These are phyloP conservation scores for Balearica regulorum DNA, from an alignment of 2,797 vertebrate genomes.

Conservation along the genomic window DNA sequence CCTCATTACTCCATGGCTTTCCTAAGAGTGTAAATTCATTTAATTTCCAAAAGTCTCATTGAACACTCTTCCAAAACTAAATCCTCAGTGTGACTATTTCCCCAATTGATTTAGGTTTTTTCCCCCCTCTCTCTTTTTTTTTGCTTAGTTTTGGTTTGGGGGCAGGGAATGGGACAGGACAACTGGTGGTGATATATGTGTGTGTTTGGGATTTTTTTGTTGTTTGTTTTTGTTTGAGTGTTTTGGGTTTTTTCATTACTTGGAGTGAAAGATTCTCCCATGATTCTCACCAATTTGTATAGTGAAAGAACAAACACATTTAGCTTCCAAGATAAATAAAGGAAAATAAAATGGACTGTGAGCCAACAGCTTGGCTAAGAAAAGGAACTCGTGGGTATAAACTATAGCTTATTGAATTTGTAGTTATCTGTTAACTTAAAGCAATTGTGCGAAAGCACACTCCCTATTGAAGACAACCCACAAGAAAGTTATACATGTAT, in stretches of 20 bases:
- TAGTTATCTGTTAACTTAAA: not conserved
- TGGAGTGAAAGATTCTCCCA: not conserved
- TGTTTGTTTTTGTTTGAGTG: not conserved
- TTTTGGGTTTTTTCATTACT: not conserved
- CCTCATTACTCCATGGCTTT: not conserved
- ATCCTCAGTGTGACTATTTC: not conserved
- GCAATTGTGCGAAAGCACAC: not conserved
- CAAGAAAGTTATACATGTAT: rapidly evolving
- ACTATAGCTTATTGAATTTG: not conserved
- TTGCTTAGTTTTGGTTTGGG: no score
- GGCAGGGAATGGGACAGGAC: no score
- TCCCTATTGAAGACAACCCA: not conserved
- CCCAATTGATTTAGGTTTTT: no score
- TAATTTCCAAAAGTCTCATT: not conserved
- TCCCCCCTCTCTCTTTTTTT: no score
- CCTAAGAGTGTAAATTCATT: not conserved
- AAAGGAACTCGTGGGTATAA: not conserved
- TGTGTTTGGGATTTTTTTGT: not conserved
- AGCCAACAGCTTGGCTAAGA: not conserved
- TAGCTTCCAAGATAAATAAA: not conserved
- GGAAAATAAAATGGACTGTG: not conserved
- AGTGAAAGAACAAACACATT: not conserved
- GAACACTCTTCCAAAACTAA: not conserved
- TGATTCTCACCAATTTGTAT: not conserved
- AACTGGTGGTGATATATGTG: no score